Evolutionary conservation across 1,140 invertebrate genomes (phyloP).

Genomic region (Aricia agestis): DNA sequence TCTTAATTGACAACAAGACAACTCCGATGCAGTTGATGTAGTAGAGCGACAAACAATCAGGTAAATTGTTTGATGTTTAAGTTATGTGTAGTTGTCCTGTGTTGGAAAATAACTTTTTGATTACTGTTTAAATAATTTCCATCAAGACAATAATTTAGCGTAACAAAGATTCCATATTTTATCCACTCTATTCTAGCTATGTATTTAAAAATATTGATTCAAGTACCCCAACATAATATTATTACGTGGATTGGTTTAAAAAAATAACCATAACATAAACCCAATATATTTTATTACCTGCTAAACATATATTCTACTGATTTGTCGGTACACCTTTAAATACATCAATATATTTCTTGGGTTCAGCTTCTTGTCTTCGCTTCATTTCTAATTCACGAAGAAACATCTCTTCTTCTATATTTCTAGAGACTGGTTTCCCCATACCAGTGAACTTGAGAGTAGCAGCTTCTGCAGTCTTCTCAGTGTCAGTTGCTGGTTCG

Average conservation of each 20-base stretch:
- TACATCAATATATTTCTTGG: constrained; percentile 20
- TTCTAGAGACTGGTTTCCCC: constrained; percentile 35
- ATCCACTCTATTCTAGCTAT: too few species aligned
- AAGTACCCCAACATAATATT: too few species aligned
- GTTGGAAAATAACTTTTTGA: too few species aligned
- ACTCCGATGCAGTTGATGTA: too few species aligned
- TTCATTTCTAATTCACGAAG: constrained; percentile 6
- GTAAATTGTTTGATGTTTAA: too few species aligned
- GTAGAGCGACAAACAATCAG: too few species aligned
- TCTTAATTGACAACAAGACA: too few species aligned
- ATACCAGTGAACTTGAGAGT: constrained; percentile 38
- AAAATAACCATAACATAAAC: neutral
- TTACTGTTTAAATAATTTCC: too few species aligned
- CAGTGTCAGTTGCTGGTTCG: constrained; percentile 32
- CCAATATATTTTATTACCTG: neutral
- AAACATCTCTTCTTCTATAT: constrained; percentile 26
- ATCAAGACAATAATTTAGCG: too few species aligned
- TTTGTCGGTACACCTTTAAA: neutral
- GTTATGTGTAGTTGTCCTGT: too few species aligned
- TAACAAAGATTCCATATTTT: too few species aligned
- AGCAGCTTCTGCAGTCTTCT: constrained; percentile 37
- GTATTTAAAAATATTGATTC: too few species aligned
- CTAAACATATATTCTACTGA: neutral
- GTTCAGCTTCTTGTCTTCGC: constrained; percentile 16
- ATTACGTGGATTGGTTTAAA: neutral